Evolutionary conservation across 2,113 vertebrate genomes (phyloP).

Genomic region (Gobiocypris rarus): DNA sequence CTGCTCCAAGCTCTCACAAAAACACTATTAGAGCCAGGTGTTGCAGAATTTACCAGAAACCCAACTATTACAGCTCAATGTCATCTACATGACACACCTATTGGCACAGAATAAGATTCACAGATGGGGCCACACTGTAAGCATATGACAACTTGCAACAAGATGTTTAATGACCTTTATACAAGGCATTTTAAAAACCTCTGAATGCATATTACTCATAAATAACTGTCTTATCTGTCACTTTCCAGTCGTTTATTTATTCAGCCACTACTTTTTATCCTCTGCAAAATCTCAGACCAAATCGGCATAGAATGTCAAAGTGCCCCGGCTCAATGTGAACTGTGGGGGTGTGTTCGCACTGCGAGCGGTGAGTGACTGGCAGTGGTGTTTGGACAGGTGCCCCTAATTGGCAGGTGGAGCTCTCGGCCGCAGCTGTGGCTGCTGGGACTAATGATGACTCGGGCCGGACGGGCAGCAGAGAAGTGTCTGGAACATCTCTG

Average conservation of each 20-base stretch:
- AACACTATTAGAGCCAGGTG: not conserved
- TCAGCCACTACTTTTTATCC: not conserved
- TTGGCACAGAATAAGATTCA: constrained; percentile 3
- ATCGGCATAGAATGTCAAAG: constrained; percentile 27
- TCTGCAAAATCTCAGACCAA: constrained; percentile 13
- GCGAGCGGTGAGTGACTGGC: constrained; percentile 27
- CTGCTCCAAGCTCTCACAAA: not conserved
- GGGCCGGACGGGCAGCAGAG: constrained; percentile 27
- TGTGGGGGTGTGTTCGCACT: not conserved
- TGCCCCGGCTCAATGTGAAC: constrained; percentile 5
- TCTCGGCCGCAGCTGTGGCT: constrained; percentile 52
- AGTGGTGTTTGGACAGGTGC: constrained; percentile 35
- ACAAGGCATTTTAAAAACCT: not conserved
- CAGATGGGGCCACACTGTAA: not conserved
- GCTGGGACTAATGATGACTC: constrained; percentile 49
- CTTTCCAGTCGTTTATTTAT: not conserved
- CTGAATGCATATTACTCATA: not conserved
- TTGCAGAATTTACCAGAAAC: not conserved
- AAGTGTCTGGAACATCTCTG: constrained; percentile 44
- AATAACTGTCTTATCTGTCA: not conserved
- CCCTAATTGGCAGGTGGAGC: constrained; percentile 51
- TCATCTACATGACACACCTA: not conserved
- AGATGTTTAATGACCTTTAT: constrained; percentile 4
- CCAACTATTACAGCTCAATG: not conserved
- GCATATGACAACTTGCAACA: not conserved